Conservation (phyloP, 2,797 vertebrate genomes). For the Catamblyrhynchus diadema region DNA sequence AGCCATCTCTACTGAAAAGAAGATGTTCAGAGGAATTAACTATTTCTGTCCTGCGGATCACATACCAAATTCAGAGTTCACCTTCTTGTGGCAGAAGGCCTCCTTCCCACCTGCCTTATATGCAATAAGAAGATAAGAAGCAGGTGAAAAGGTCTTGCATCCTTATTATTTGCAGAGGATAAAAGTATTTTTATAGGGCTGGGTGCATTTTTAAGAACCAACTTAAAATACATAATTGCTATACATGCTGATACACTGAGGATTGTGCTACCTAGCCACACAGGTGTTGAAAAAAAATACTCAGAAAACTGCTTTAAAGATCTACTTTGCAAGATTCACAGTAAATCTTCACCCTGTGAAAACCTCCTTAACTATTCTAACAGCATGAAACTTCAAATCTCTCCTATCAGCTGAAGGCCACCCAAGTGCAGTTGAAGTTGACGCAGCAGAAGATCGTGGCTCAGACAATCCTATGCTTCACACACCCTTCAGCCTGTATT, state of each 20-base stretch:
- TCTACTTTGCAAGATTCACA: neutral
- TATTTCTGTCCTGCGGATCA: constrained; percentile 41
- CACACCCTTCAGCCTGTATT: neutral
- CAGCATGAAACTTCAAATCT: neutral
- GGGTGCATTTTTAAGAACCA: neutral
- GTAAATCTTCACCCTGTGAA: neutral
- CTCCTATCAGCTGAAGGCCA: neutral
- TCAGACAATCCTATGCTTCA: neutral
- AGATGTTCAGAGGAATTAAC: constrained; percentile 54
- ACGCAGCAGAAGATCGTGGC: neutral
- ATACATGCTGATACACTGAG: constrained; percentile 3
- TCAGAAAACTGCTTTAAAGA: neutral
- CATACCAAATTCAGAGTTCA: neutral
- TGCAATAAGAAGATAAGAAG: constrained; percentile 42
- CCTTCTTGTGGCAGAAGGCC: neutral
- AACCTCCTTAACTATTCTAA: neutral
- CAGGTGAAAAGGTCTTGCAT: neutral
- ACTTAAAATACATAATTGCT: constrained; percentile 11
- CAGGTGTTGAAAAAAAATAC: neutral
- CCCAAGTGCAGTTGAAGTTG: neutral
- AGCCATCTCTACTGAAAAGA: constrained; percentile 49
- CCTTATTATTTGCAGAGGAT: neutral
- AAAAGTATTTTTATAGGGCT: neutral
- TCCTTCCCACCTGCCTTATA: neutral
- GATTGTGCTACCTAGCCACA: neutral